Conservation (phyloP, 2,113 vertebrate species). For the Paramisgurnus dabryanus region DNA sequence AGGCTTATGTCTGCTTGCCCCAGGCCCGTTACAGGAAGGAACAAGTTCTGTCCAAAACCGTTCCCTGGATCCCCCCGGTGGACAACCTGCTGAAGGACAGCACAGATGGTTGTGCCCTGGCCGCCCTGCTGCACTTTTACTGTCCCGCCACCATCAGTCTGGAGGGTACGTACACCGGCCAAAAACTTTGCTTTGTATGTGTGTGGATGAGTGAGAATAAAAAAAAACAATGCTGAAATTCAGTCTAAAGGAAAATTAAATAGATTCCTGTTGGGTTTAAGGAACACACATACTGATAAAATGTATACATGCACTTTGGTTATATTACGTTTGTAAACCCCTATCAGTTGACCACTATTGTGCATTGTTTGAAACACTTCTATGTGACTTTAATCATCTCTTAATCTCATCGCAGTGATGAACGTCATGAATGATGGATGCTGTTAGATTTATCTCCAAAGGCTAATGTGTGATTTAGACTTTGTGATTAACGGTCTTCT, state of each 20-base stretch:
- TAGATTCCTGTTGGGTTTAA: no score
- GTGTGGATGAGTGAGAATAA: not conserved
- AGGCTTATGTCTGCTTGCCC: slow-evolving; percentile 10
- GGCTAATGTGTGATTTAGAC: not conserved
- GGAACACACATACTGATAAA: no score
- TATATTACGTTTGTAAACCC: no score
- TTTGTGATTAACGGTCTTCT: slow-evolving; percentile 33
- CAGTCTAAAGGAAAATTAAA: no score
- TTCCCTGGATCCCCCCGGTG: slow-evolving; percentile 91
- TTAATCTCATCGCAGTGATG: slow-evolving; percentile 31
- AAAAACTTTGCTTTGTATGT: not conserved
- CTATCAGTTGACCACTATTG: no score
- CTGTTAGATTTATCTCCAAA: slow-evolving; percentile 15
- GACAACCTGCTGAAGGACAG: slow-evolving; percentile 94
- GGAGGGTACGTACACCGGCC: slow-evolving; percentile 74
- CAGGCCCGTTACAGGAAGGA: slow-evolving; percentile 96
- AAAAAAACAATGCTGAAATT: not conserved
- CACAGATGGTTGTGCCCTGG: slow-evolving; percentile 88
- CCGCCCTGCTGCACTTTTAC: slow-evolving; percentile 93
- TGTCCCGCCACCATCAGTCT: slow-evolving; percentile 86
- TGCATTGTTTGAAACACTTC: not conserved
- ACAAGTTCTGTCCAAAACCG: slow-evolving; percentile 79
- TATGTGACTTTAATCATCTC: slow-evolving; percentile 24
- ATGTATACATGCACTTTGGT: no score
- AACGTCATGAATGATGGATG: slow-evolving; percentile 25